A percentile compares a stretch with the other conserved stretches of the same genome.
Conservation (phyloP, 2,797 vertebrate species). For the Emys orbicularis region DNA sequence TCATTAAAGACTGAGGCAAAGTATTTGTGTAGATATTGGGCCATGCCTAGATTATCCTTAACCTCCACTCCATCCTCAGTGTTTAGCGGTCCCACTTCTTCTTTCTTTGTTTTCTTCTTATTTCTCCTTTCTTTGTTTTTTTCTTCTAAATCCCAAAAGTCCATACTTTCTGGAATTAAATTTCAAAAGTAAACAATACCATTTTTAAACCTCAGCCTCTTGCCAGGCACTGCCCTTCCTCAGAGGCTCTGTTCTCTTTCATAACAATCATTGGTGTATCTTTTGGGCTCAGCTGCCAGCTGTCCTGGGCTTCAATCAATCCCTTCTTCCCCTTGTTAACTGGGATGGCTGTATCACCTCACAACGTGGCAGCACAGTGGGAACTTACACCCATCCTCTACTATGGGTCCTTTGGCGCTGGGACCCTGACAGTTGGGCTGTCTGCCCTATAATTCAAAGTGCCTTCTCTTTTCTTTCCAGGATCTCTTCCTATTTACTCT, state of each 20-base stretch:
- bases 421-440: not conserved
- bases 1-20: too few species aligned
- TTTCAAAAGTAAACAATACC: not conserved
- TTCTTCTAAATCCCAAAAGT: not conserved
- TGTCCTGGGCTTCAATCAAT: not conserved
- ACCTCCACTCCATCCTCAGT: too few species aligned
- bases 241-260: not conserved
- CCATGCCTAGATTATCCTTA: too few species aligned
- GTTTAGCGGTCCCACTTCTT: too few species aligned
- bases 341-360: not conserved
- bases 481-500: not conserved
- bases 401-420: not conserved
- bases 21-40: too few species aligned
- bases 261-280: not conserved
- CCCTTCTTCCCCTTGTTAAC: not conserved
- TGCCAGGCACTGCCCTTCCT: not conserved
- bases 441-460: too few species aligned
- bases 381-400: not conserved
- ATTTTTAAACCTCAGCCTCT: not conserved
- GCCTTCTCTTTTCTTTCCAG: not conserved
- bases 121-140: too few species aligned
- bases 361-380: not conserved
- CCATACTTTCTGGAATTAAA: not conserved
- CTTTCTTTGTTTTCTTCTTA: too few species aligned
- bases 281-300: not conserved